Base-by-base conservation (phyloP, 2,797 vertebrate species). In the Enteromius mattozi region DNA sequence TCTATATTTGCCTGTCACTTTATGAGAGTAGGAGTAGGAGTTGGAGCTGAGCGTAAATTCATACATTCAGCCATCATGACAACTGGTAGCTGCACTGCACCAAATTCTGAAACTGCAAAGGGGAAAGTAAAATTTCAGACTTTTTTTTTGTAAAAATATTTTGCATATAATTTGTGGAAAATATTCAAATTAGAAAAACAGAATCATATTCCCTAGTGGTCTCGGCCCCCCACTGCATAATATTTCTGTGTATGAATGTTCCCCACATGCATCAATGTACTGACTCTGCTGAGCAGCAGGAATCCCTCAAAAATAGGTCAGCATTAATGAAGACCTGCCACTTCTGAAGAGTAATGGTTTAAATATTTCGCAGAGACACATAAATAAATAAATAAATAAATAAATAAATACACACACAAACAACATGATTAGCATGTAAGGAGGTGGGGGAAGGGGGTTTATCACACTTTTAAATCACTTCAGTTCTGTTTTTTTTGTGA, bases 221-320 rank as follows among this genome's bases (percentile, higher is more conserved):
- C 21, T 82, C 30, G 63, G 17, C 40, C 10, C 77, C 40, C 61
- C 16, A 10, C 24, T 66, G 78, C 27, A 54, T 16, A 66, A 69
- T n/a, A 56, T 63, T 30, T 37, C 16, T 65, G 74, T n/a, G 16
- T 63, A n/a, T 42, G 21, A 47, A 45, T 78, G 81, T 49, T 40
- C 30, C 70, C 72, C 70, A 69, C 30, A 81, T 68, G 56, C 59
- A 84, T 81, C 45, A 76, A 21, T 75, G 49, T 56, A 78, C 69
- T 82, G 78, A 71, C 51, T 83, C 78, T 40, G 21, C 47, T 17
- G 47, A 81, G 51, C 63, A 70, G 59, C 40, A 79, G 70, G 81
- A 79, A 59, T 88, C 68, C 54, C 40, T 56, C 82, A 40, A 78
- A 89, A 82, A 81, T 86, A 88, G 81, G 74, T 83, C 84, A 84